These are phyloP conservation scores for Anguilla anguilla DNA, from an alignment of 2,797 vertebrate genomes.

Conservation along the genomic window DNA sequence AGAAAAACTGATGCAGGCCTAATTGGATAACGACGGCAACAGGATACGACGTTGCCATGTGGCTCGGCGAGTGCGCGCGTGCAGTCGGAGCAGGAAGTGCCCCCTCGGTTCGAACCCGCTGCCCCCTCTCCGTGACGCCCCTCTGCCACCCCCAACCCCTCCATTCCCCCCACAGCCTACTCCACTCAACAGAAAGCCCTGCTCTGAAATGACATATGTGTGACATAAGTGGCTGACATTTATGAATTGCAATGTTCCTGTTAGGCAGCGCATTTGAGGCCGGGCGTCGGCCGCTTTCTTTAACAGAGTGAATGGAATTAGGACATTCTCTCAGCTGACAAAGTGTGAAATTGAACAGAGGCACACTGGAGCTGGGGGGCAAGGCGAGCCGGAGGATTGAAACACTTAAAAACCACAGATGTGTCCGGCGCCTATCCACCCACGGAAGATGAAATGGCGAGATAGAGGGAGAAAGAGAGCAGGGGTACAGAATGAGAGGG, in stretches of 20 bases:
- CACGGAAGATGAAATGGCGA: constrained; percentile 65
- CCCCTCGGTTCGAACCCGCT: neutral
- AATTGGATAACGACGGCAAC: constrained; percentile 28
- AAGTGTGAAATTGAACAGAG: constrained; percentile 75
- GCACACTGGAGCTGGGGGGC: constrained; percentile 61
- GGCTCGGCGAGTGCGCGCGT: neutral
- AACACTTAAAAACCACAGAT: constrained; percentile 57
- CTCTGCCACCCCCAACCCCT: neutral
- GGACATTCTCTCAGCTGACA: constrained; percentile 66
- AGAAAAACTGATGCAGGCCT: constrained; percentile 31
- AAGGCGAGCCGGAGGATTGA: constrained; percentile 61
- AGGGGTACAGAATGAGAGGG: neutral
- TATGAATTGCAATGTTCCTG: neutral
- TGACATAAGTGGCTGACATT: neutral
- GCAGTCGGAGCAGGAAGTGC: too few relatives aligned
- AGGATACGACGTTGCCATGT: neutral
- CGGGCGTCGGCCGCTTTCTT: constrained; percentile 58
- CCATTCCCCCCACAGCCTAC: neutral
- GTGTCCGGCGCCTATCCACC: constrained; percentile 53
- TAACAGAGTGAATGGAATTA: constrained; percentile 74
- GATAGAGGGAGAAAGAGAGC: constrained; percentile 9
- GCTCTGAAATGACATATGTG: neutral
- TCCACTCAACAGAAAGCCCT: neutral
- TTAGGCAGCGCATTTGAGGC: constrained; percentile 40
- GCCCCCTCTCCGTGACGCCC: neutral